These are phyloP conservation scores for Marasmarcha lunaedactyla DNA, from an alignment of 2,888 invertebrate genomes.

Conservation along the genomic window DNA sequence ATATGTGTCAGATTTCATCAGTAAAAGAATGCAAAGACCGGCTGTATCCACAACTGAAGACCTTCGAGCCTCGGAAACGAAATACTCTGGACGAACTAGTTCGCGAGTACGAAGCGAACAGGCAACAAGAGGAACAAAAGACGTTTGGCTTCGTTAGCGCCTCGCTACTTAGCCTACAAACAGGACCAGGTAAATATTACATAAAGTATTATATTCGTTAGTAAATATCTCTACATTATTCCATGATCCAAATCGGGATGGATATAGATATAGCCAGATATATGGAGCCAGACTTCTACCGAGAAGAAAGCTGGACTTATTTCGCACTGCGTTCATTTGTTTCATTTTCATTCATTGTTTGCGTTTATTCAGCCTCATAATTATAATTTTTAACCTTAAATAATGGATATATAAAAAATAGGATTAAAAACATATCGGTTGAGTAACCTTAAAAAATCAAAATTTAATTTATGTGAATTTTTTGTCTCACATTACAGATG, in stretches of 20 bases:
- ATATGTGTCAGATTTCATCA: constrained; percentile 65
- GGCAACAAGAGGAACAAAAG: constrained; percentile 24
- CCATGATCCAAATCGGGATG: too few species aligned
- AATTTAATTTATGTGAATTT: too few species aligned
- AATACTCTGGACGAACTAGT: constrained; percentile 56
- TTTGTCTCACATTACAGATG: constrained; percentile 20
- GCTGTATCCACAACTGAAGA: constrained; percentile 66
- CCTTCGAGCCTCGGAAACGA: constrained; percentile 64
- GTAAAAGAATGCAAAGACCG: constrained; percentile 67
- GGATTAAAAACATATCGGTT: too few species aligned
- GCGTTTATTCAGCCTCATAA: too few species aligned
- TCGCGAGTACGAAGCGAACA: constrained; percentile 58
- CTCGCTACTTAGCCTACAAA: constrained; percentile 31
- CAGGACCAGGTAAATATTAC: constrained; percentile 9
- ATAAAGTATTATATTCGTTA: background rate
- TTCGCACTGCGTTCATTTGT: too few species aligned
- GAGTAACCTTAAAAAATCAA: too few species aligned
- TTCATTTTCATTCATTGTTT: too few species aligned
- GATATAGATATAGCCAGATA: too few species aligned
- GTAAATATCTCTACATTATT: constrained; percentile 19
- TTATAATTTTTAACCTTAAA: too few species aligned
- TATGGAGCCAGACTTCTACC: too few species aligned
- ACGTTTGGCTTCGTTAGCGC: constrained; percentile 42
- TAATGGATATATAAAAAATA: too few species aligned
- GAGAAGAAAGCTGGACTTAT: too few species aligned